Evolutionary conservation across 1,140 invertebrate genomes (phyloP).

Genomic region (Solenopsis invicta): DNA sequence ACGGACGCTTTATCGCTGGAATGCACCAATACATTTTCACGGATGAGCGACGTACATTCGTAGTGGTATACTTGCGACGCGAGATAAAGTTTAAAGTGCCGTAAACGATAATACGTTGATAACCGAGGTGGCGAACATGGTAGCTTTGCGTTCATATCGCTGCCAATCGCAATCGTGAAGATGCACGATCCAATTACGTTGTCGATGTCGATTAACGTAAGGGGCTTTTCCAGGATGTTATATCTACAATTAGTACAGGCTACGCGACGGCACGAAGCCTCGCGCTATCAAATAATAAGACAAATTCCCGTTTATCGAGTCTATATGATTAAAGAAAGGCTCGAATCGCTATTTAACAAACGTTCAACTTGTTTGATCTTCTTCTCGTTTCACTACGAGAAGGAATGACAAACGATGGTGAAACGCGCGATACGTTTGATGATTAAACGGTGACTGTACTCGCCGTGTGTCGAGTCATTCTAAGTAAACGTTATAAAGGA

Average conservation of each 20-base stretch:
- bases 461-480: conserved; percentile 68
- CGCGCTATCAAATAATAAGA: conserved; percentile 28
- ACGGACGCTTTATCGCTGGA: conserved; percentile 32
- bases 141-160: neutral
- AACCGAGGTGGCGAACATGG: neutral
- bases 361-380: conserved; percentile 51
- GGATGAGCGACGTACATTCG: conserved; percentile 24
- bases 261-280: neutral
- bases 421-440: conserved; percentile 37
- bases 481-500: conserved; percentile 69
- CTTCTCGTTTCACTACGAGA: neutral
- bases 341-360: conserved; percentile 15
- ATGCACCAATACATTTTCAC: conserved; percentile 35
- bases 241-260: neutral
- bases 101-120: neutral
- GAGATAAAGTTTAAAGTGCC: neutral
- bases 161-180: conserved; percentile 33
- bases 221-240: neutral
- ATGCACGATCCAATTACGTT: conserved; percentile 35
- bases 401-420: conserved; percentile 59
- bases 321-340: neutral
- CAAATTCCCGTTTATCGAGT: neutral
- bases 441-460: conserved; percentile 72
- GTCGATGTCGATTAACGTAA: conserved; percentile 35
- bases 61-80: conserved; percentile 9